Base-by-base conservation (phyloP, 2,888 invertebrate genomes). In the Amphimallon solstitiale region DNA sequence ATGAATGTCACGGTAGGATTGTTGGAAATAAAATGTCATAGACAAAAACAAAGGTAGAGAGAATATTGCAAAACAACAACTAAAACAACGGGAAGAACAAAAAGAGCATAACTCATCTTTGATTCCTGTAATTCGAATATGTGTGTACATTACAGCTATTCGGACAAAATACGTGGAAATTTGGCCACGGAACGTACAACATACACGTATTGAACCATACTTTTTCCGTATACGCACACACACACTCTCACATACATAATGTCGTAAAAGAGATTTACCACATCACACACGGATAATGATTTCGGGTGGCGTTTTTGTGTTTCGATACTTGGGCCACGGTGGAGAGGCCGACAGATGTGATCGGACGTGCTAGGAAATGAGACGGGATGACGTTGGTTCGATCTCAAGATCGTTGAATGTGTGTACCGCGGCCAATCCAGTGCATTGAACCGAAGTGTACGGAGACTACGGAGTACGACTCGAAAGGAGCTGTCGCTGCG, bases 211-310 rank as follows among this genome's bases (percentile, higher is more conserved):
- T n/a, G n/a, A 52, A 46, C 46, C 54, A 34, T 63, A 63, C 45
- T 52, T 63, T 52, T 52, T 63, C 63, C 29, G 45, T 63, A 52
- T 46, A 59, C 63, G n/a, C n/a, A n/a, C n/a, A n/a, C n/a, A n/a
- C n/a, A n/a, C n/a, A n/a, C n/a, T n/a, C n/a, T n/a, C n/a, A n/a
- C n/a, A 15, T 15, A 52, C 54, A 48, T 52, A 40, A 51, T 43
- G 68, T 65, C 65, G 61, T 68, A 68, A 65, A 68, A 60, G 63
- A 68, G 70, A 70, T 70, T 70, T 70, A 70, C 67, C 29, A 68
- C 67, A 45, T 66, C 51, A 51, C 51, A 51, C 51, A 63, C 54
- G 66, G 70, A 70, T 68, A 61, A 65, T 65, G 63, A 69, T 69
- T 68, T 68, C 62, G 65, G 68, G 61, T 65, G 56, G 45, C 51